A percentile compares a stretch with the other conserved stretches of the same genome.
Conservation (phyloP, 2,888 invertebrate genomes). For the Heliothis peltigera region DNA sequence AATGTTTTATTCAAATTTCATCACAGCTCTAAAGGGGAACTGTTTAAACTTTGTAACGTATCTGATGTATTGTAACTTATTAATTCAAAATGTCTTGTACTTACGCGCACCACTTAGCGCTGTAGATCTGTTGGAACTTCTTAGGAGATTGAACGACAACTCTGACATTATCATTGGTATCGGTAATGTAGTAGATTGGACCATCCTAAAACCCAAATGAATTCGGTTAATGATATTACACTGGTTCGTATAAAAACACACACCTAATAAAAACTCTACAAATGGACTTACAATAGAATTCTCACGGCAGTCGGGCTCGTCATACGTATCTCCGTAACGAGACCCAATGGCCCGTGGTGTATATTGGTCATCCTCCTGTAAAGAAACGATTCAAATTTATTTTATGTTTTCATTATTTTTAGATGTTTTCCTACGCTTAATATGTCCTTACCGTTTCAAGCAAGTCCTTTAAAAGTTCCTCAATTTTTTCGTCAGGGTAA, state of each 20-base stretch:
- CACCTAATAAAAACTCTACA: background rate
- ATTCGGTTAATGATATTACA: background rate
- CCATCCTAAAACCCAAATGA: constrained; percentile 24
- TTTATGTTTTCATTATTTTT: background rate
- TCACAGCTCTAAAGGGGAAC: too few relatives aligned
- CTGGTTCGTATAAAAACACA: background rate
- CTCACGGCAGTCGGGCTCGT: constrained; percentile 25
- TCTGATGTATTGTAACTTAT: background rate
- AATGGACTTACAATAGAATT: constrained; percentile 26
- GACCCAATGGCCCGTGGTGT: background rate
- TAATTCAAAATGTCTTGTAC: constrained; percentile 11
- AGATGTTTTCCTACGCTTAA: too few relatives aligned
- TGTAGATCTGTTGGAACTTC: constrained; percentile 35
- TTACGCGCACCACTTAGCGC: constrained; percentile 41
- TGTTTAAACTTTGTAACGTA: background rate
- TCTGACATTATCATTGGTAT: constrained; percentile 22
- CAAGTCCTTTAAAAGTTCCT: background rate
- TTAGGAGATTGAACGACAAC: constrained; percentile 40
- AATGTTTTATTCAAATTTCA: too few relatives aligned
- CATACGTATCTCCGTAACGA: constrained; percentile 2
- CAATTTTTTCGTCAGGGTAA: constrained; percentile 27
- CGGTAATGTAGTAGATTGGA: constrained; percentile 44
- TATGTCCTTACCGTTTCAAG: constrained; percentile 21
- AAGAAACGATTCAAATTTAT: background rate
- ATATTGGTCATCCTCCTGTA: constrained; percentile 4